These are phyloP conservation scores for Harpalus rubripes DNA, from an alignment of 2,888 invertebrate genomes.

Conservation along the genomic window DNA sequence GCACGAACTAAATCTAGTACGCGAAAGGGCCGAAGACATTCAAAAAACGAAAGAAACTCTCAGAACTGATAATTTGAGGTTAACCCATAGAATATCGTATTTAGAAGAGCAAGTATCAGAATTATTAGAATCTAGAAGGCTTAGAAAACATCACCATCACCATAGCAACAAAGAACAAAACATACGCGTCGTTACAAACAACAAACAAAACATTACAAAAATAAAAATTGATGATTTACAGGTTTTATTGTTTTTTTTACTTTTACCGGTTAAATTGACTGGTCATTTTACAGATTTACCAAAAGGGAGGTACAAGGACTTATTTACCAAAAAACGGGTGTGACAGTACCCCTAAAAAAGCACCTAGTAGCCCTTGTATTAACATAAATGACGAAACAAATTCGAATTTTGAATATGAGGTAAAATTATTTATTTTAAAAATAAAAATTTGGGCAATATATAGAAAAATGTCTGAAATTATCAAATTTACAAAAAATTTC, in stretches of 20 bases:
- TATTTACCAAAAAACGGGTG: background rate
- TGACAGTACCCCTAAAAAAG: background rate
- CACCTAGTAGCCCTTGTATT: background rate
- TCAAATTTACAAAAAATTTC: no score
- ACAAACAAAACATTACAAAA: constrained; percentile 84
- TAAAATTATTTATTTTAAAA: background rate
- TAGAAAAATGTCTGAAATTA: no score
- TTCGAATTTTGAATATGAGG: constrained; percentile 5
- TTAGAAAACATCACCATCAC: constrained; percentile 1
- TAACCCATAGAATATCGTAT: constrained; percentile 93
- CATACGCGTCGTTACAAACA: constrained; percentile 75
- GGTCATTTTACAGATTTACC: background rate
- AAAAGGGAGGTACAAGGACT: background rate
- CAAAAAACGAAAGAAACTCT: constrained; percentile 83
- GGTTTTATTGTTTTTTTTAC: background rate
- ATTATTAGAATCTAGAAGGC: constrained; percentile 49
- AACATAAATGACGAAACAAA: background rate
- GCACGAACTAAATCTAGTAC: constrained; percentile 81
- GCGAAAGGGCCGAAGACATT: constrained; percentile 82
- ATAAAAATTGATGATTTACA: constrained; percentile 79
- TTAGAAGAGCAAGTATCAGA: constrained; percentile 87
- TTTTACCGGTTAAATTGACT: background rate
- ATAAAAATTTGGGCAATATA: no score
- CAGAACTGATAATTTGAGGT: constrained; percentile 88
- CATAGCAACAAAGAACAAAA: constrained; percentile 21